Base-by-base conservation (phyloP, 92 coral and sea anemone species). In the Virgularia gustaviana region DNA sequence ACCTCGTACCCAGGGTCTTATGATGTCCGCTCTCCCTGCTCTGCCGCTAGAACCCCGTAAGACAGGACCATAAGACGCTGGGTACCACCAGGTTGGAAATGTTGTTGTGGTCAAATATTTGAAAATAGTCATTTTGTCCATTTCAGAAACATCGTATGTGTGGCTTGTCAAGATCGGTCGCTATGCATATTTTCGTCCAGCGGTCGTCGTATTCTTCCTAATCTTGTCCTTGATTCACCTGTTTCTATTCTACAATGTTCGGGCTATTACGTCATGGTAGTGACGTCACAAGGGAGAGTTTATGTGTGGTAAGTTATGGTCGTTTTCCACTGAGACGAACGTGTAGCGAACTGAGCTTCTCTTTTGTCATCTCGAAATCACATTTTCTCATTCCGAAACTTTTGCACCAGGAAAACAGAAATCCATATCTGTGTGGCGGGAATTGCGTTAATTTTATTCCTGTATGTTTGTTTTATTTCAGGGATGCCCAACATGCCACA, bases 241-340 rank as follows among this genome's bases (percentile, higher is more conserved):
- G 90, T 89, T 16, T 89, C 99, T 18, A 89, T 94, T 49, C 79
- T 94, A 41, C 99, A 89, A 68, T 89, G 94, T 66, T 89, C 80
- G 56, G 94, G 96, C 16, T 85, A 84, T 72, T 85, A 89, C 84
- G 96, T 94, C 71, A 88, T 94, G 96, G 72, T 89, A 19, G 99
- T 94, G 49, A 94, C 99, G 80, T 94, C 99, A 79, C 81, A 85
- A 27, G 99, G 99, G 9, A 89, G 96, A 15, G 99, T 94, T 28
- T 89, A 89, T 44, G 88, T 89, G 25, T 94, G 99, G 99, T 94
- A 72, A 65, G 99, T 74, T 20, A 16, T 19, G 20, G 57, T n/a
- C n/a, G n/a, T n/a, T n/a, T n/a, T n/a, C n/a, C n/a, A n/a, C n/a
- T n/a, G n/a, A 44, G 41, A 70, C 4, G 51, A 13, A 43, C 0